These are phyloP conservation scores for Rhineura floridana DNA, from an alignment of 2,113 vertebrate species.

Conservation along the genomic window DNA sequence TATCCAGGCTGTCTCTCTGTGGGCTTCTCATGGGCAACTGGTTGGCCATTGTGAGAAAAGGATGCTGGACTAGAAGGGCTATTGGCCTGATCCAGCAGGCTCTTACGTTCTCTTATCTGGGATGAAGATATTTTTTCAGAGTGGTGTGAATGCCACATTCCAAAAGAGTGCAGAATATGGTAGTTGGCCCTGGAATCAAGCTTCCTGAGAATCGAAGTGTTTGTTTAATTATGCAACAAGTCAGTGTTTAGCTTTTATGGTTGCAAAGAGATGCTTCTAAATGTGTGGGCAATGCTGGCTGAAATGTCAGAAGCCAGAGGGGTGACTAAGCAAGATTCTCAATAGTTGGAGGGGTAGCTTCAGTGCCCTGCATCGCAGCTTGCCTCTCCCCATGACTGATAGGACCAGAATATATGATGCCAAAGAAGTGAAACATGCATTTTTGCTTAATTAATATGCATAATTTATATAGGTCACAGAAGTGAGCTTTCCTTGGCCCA, in stretches of 20 bases:
- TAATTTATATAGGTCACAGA: background rate
- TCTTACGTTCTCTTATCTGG: no score
- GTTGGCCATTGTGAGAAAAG: no score
- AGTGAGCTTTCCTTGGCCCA: background rate
- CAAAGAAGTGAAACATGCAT: no score
- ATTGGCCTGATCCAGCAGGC: no score
- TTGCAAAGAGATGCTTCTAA: background rate
- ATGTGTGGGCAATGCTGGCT: background rate
- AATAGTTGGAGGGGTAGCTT: background rate
- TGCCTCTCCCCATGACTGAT: background rate
- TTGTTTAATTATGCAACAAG: background rate
- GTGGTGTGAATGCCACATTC: background rate
- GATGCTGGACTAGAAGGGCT: no score
- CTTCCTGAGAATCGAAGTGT: background rate
- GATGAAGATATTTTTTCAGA: background rate
- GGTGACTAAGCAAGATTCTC: background rate
- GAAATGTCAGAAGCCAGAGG: conserved; percentile 2
- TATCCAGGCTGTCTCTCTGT: background rate
- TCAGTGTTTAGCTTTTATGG: background rate
- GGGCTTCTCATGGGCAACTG: no score
- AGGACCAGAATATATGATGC: background rate
- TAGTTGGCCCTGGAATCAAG: background rate
- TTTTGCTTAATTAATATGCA: background rate
- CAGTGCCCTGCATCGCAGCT: background rate
- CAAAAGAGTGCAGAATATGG: background rate